Evolutionary conservation across 2,797 vertebrate genomes (phyloP).

Genomic region (Paedocypris micromegethes): DNA sequence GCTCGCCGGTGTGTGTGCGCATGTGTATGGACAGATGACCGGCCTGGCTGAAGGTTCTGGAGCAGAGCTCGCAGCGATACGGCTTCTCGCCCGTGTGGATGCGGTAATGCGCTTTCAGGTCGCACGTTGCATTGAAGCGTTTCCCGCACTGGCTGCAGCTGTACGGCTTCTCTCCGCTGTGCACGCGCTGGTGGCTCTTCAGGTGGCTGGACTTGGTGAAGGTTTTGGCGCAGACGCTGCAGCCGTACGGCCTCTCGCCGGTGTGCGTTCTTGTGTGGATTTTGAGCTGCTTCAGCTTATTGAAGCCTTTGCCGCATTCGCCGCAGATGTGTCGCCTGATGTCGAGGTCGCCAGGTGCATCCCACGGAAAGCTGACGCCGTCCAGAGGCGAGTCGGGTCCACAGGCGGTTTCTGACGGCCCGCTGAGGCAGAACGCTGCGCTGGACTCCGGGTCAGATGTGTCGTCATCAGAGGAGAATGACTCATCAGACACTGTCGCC

Average conservation of each 20-base stretch:
- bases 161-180: slow-evolving; percentile 75
- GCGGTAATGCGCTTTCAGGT: slow-evolving; percentile 72
- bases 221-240: slow-evolving; percentile 68
- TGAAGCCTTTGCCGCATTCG: no score
- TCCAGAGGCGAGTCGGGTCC: no score
- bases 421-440: no score
- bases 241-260: slow-evolving; percentile 52
- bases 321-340: no score
- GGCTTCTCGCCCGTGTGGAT: slow-evolving; percentile 78
- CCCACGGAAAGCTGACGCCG: no score
- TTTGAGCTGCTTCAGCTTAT: no score
- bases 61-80: slow-evolving; percentile 68
- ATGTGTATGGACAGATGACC: slow-evolving; percentile 74
- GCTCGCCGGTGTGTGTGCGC: slow-evolving; percentile 40
- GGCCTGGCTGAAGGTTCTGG: slow-evolving; percentile 71
- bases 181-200: slow-evolving; percentile 70
- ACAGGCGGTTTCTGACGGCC: no score
- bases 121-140: slow-evolving; percentile 64
- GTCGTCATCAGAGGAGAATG: no score
- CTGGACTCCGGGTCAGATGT: no score
- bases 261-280: no score
- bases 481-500: no score
- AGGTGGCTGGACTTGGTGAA: slow-evolving; percentile 71
- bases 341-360: no score
- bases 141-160: slow-evolving; percentile 70